Conservation (phyloP, 2,888 invertebrate genomes). For the Yponomeuta plumbellus region DNA sequence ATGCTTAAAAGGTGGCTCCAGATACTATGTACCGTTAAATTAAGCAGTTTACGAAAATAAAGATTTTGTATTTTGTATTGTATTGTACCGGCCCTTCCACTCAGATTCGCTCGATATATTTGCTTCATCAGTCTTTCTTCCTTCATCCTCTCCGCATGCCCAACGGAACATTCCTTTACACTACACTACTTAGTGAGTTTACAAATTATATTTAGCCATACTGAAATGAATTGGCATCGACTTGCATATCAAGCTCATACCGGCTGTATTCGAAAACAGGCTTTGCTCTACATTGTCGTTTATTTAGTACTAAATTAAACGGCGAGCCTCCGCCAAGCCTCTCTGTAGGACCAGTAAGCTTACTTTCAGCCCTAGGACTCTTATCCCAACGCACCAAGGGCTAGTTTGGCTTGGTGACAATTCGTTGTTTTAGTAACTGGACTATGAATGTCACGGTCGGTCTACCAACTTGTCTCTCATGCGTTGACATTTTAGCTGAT, state of each 20-base stretch:
- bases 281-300: slow-evolving; percentile 11
- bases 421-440: slow-evolving; percentile 7
- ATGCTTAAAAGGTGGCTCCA: no score
- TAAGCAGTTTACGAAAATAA: no score
- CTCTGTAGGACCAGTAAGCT: neutral
- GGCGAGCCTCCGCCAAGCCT: slow-evolving; percentile 16
- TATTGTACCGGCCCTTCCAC: no score
- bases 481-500: neutral
- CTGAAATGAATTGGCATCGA: neutral
- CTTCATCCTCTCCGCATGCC: no score
- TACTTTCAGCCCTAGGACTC: neutral
- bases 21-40: no score
- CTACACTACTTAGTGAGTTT: no score
- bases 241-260: neutral
- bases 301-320: slow-evolving; percentile 1
- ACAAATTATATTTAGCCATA: neutral
- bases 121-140: no score
- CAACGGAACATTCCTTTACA: no score
- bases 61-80: no score
- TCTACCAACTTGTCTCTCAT: slow-evolving; percentile 8
- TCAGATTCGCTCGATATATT: no score
- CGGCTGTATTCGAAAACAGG: neutral
- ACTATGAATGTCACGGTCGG: slow-evolving; percentile 18
- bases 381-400: neutral
- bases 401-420: neutral